Evolutionary conservation across 2,888 invertebrate genomes (phyloP), one percentile per base, ranked within the genome.

Genomic region (Argyra leucocephala): DNA sequence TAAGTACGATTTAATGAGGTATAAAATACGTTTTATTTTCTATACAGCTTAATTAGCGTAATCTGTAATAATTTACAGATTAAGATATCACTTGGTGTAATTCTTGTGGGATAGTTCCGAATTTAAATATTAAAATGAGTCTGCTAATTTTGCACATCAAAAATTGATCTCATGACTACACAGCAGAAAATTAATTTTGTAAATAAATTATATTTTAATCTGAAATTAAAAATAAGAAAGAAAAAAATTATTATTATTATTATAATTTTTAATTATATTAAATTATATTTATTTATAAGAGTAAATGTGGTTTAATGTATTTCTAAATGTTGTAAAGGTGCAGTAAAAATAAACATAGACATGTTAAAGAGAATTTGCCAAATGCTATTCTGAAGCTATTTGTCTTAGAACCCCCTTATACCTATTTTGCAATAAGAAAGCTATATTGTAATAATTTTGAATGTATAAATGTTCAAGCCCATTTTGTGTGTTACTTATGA

Each of bases 1-100:
- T 67, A 67, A 67, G 66, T 67, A 67, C 65, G 65, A 63, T 65
- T 61, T 65, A 15, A 65, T 67, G 66, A 67, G 66, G 66, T 67
- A 67, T 65, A 65, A 67, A 63, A 62, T 37, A 60, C 6, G 22
- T 24, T 22, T 22, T 59, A 22, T 57, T 57, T 58, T 58, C 22
- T 22, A 23, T 58, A 48, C 15, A 48, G 48, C 48, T 48, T 48
- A 48, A 48, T 48, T 48, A 48, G 48, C 48, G 48, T 18, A 48
- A 48, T 48, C 48, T 48, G 48, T 48, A 48, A 18, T 48, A 12
- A 48, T 48, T n/a, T 48, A 18, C 48, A 48, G 48, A 48, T 48
- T 18, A 48, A 15, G 48, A 18, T 48, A 48, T 48, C 48, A 48
- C 48, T n/a, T 48, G 12, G n/a, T 48, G 18, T 48, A 48, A 48